A percentile compares a stretch with the other conserved stretches of the same genome.
Conservation (phyloP, 2,888 invertebrate species). For the Phymatocera aterrima region DNA sequence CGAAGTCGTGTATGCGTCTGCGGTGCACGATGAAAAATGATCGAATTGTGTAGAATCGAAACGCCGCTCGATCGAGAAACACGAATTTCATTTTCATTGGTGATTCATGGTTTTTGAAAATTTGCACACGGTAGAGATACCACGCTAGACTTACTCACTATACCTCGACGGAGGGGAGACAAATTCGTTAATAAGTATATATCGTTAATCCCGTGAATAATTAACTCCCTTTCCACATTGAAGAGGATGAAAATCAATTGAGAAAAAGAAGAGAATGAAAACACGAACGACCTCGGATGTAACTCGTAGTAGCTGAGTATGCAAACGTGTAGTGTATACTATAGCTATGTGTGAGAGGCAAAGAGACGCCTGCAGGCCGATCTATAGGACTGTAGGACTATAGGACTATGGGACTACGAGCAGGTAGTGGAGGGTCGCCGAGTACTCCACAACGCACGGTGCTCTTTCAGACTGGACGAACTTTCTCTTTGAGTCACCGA, state of each 20-base stretch:
- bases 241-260: not conserved
- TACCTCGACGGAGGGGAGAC: too few relatives aligned
- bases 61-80: not conserved
- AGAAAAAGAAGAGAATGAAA: not conserved
- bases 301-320: constrained; percentile 12
- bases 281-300: constrained; percentile 17
- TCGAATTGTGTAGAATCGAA: too few relatives aligned
- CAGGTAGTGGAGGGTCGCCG: constrained; percentile 29
- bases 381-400: too few relatives aligned
- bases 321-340: not conserved
- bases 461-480: constrained; percentile 52
- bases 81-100: not conserved
- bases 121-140: too few relatives aligned
- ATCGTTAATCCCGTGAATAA: not conserved
- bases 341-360: too few relatives aligned
- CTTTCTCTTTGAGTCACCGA: constrained; percentile 68
- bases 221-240: not conserved
- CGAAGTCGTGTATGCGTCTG: not conserved
- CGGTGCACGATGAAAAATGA: not conserved
- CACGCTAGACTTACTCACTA: too few relatives aligned
- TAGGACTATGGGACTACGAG: too few relatives aligned
- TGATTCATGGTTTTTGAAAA: too few relatives aligned
- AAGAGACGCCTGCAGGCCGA: constrained; percentile 12
- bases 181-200: not conserved
- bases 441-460: not conserved